Conservation (phyloP, 2,888 invertebrate species). For the Cephus rjabovi region DNA sequence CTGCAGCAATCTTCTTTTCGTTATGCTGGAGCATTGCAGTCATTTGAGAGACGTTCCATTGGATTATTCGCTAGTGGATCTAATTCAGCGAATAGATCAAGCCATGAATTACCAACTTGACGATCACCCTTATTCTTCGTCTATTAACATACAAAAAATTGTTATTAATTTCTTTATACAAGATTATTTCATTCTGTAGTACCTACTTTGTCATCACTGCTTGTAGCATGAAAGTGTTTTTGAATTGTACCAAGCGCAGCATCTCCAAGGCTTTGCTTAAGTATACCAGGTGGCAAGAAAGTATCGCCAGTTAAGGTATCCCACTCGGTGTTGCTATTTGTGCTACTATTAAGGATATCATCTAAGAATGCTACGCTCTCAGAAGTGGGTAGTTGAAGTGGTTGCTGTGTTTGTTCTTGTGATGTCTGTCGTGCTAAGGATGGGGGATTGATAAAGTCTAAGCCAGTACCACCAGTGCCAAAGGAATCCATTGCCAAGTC, state of each 20-base stretch:
- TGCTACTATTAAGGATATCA: constrained; percentile 48
- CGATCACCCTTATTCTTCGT: constrained; percentile 50
- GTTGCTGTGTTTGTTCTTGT: constrained; percentile 33
- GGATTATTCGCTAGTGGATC: constrained; percentile 93
- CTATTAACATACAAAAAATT: constrained; percentile 28
- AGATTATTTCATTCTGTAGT: background rate
- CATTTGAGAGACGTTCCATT: constrained; percentile 54
- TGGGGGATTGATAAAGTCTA: constrained; percentile 38
- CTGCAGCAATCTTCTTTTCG: background rate
- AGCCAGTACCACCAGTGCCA: constrained; percentile 32
- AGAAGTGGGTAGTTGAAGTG: constrained; percentile 49
- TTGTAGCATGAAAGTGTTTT: constrained; percentile 12
- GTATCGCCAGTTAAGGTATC: constrained; percentile 52
- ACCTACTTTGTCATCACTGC: constrained; percentile 38
- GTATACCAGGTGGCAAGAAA: constrained; percentile 57
- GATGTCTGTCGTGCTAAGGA: constrained; percentile 25
- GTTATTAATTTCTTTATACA: background rate
- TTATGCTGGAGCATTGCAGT: constrained; percentile 60
- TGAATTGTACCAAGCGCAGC: constrained; percentile 32
- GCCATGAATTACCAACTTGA: constrained; percentile 78
- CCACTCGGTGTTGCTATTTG: constrained; percentile 45
- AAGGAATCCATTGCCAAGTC: constrained; percentile 52
- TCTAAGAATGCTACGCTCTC: constrained; percentile 55
- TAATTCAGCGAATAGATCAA: constrained; percentile 91
- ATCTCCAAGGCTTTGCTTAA: constrained; percentile 60